Conservation (phyloP, 2,113 vertebrate species). For the Rostratula benghalensis region DNA sequence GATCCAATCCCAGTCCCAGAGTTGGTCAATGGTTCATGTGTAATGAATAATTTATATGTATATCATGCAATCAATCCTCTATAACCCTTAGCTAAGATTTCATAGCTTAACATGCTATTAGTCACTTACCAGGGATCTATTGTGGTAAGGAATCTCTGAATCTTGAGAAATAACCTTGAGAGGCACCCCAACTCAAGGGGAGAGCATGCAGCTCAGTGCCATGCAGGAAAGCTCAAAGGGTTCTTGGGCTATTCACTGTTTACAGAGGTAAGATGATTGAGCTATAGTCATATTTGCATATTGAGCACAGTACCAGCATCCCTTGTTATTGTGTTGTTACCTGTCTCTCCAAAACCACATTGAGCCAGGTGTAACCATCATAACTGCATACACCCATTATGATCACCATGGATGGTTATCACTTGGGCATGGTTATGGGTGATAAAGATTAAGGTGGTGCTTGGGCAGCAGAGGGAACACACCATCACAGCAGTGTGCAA, state of each 20-base stretch:
- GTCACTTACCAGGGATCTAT: background rate
- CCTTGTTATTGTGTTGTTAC: background rate
- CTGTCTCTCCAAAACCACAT: background rate
- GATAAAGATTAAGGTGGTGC: background rate
- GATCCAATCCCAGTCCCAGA: background rate
- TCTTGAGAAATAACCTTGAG: background rate
- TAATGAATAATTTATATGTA: background rate
- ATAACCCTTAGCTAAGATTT: background rate
- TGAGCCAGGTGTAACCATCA: background rate
- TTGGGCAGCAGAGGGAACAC: background rate
- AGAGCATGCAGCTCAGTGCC: background rate
- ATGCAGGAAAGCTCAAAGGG: background rate
- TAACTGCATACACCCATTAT: background rate
- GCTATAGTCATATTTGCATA: background rate
- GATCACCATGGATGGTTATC: background rate
- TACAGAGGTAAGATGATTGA: background rate
- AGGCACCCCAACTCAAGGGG: background rate
- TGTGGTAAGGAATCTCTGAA: background rate
- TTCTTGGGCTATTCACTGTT: background rate
- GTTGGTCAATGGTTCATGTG: background rate
- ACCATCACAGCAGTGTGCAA: background rate
- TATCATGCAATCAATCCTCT: background rate
- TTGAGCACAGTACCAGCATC: background rate
- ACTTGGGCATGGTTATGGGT: background rate
- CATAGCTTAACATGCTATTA: background rate